phyloP scores from a whole-genome alignment of 2,113 vertebrate species.

The Leptodactylus fuscus region DNA sequence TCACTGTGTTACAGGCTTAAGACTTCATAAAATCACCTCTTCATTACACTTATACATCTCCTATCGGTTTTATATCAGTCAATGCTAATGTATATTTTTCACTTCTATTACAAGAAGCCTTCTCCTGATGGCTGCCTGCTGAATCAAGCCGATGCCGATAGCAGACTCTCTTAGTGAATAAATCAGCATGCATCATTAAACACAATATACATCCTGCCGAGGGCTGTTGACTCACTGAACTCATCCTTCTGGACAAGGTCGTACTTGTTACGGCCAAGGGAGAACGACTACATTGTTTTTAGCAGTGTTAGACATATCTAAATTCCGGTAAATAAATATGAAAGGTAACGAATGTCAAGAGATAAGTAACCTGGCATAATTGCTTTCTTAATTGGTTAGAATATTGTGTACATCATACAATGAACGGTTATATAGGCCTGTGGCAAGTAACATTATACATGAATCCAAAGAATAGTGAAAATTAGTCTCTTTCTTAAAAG shows the following conservation, averaged over 20 bases:
- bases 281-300: background rate
- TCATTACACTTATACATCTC: background rate
- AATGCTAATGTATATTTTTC: slow-evolving; percentile 40
- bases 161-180: slow-evolving; percentile 54
- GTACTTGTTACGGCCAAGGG: background rate
- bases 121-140: slow-evolving; percentile 12
- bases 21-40: background rate
- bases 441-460: too few species aligned
- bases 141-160: slow-evolving; percentile 22
- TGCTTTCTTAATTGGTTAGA: background rate
- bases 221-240: slow-evolving; percentile 57
- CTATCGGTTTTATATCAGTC: slow-evolving; percentile 20
- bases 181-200: slow-evolving; percentile 59
- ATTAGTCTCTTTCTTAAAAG: too few species aligned
- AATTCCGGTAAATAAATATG: background rate
- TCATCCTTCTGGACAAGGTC: slow-evolving; percentile 59
- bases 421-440: too few species aligned
- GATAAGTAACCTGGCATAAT: background rate
- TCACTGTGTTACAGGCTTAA: background rate
- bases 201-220: slow-evolving; percentile 53
- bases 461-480: too few species aligned
- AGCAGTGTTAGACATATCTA: background rate
- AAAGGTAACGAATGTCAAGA: slow-evolving; percentile 11
- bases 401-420: too few species aligned
- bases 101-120: slow-evolving; percentile 12